These are phyloP conservation scores for Idaea dimidiata DNA, from an alignment of 2,888 invertebrate species.

Conservation along the genomic window DNA sequence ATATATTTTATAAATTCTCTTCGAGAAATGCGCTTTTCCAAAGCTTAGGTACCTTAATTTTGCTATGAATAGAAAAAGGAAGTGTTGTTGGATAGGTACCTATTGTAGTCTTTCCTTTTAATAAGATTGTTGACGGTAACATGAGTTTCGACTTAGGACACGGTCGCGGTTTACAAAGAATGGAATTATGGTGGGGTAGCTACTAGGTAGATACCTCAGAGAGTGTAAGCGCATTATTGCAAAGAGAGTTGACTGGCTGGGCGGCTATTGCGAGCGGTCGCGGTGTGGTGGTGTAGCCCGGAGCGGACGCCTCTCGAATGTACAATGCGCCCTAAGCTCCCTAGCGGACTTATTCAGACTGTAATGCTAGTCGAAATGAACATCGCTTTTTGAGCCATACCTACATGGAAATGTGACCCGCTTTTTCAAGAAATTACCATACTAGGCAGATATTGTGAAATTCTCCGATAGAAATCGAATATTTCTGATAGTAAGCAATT, in stretches of 20 bases:
- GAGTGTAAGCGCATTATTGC: conserved; percentile 71
- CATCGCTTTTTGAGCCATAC: conserved; percentile 62
- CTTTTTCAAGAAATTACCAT: conserved; percentile 58
- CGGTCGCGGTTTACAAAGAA: conserved; percentile 61
- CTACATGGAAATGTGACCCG: conserved; percentile 47
- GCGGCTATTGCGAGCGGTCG: conserved; percentile 20
- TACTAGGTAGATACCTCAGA: conserved; percentile 56
- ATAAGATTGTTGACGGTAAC: conserved; percentile 56
- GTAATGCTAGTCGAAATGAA: conserved; percentile 66
- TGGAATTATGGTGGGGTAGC: conserved; percentile 67
- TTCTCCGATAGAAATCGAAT: conserved; percentile 1
- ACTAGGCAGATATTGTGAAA: conserved; percentile 13
- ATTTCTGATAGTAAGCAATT: conserved; percentile 10
- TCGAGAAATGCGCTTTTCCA: conserved; percentile 33
- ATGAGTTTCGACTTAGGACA: conserved; percentile 70
- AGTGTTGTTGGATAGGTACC: conserved; percentile 45
- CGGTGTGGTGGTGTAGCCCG: conserved; percentile 26
- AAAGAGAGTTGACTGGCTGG: conserved; percentile 45
- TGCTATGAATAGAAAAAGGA: conserved; percentile 45
- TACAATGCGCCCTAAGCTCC: conserved; percentile 70
- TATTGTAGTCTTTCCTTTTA: conserved; percentile 45
- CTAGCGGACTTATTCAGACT: conserved; percentile 61
- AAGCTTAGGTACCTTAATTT: conserved; percentile 38
- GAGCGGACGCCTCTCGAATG: conserved; percentile 68
- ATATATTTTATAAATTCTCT: conserved; percentile 31